A percentile compares a stretch with the other conserved stretches of the same genome.
These are phyloP conservation scores for Hyppa rectilinea DNA, from an alignment of 2,888 invertebrate species.

Conservation along the genomic window DNA sequence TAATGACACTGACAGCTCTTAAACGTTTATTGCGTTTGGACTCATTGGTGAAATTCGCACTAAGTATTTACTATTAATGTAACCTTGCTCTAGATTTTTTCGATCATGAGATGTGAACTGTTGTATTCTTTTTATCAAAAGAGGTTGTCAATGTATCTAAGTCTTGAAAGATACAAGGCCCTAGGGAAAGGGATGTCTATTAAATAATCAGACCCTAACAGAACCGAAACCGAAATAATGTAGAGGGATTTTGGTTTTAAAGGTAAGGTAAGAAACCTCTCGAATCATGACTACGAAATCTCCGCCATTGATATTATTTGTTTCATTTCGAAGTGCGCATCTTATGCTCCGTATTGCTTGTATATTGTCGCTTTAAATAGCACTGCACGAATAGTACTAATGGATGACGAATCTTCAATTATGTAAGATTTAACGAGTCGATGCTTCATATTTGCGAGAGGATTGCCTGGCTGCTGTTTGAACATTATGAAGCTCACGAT, in stretches of 20 bases:
- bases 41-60: no score
- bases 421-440: conserved; percentile 52
- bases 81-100: background rate
- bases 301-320: background rate
- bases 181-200: background rate
- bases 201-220: background rate
- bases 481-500: background rate
- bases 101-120: background rate
- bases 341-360: conserved; percentile 1
- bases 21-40: no score
- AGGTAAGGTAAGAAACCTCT: background rate
- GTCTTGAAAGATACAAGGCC: background rate
- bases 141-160: background rate
- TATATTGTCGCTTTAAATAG: conserved; percentile 52
- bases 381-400: conserved; percentile 51
- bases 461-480: conserved; percentile 23
- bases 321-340: background rate
- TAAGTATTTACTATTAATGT: background rate
- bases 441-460: conserved; percentile 39
- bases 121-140: background rate
- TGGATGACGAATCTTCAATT: conserved; percentile 59
- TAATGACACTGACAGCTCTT: no score
- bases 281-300: background rate
- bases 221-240: background rate
- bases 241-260: background rate